These are phyloP conservation scores for Metacarcinus magister DNA, from an alignment of 2,888 invertebrate genomes.

Conservation along the genomic window DNA sequence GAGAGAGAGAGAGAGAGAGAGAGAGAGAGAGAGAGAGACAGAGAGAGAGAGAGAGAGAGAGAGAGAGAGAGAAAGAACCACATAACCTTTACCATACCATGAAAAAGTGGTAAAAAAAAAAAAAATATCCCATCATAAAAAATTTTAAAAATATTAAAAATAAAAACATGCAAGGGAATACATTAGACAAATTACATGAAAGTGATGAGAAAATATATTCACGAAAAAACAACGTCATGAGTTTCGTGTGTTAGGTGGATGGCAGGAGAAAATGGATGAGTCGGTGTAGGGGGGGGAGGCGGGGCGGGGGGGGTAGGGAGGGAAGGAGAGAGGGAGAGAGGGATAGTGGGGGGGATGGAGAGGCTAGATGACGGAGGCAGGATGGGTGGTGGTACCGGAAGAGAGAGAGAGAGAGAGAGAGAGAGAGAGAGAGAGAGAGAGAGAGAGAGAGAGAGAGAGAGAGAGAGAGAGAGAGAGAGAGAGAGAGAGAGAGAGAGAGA, in stretches of 20 bases:
- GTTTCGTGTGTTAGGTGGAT: background rate
- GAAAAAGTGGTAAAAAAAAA: too few relatives aligned
- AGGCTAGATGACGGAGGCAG: background rate
- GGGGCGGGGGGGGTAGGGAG: background rate
- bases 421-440: constrained; percentile 30
- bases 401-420: constrained; percentile 12
- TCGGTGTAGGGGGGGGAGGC: too few relatives aligned
- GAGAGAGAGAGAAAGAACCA: too few relatives aligned
- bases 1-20: too few relatives aligned
- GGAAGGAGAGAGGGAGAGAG: background rate
- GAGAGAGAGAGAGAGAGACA: too few relatives aligned
- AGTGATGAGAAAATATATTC: background rate
- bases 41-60: too few relatives aligned
- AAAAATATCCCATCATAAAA: too few relatives aligned
- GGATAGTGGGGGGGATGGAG: background rate
- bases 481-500: background rate
- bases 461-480: background rate
- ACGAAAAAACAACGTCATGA: background rate
- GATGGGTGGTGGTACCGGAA: background rate
- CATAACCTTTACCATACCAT: too few relatives aligned
- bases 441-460: constrained; percentile 26
- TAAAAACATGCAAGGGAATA: background rate
- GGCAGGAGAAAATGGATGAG: too few relatives aligned
- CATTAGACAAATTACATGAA: background rate
- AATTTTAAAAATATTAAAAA: too few relatives aligned